Conservation (phyloP, 2,888 invertebrate genomes). For the Theretra japonica region DNA sequence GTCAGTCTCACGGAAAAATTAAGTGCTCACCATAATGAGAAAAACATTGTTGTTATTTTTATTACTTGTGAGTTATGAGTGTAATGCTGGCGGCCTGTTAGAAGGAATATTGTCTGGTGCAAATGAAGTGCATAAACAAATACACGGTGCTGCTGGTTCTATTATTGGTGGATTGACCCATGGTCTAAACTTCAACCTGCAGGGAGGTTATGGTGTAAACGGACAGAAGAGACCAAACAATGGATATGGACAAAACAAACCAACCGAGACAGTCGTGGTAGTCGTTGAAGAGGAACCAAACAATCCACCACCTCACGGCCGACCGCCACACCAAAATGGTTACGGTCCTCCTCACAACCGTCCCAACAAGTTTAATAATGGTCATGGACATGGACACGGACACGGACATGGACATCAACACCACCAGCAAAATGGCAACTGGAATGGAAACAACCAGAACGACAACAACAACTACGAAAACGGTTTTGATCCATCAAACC, state of each 20-base stretch:
- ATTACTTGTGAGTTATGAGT: constrained; percentile 44
- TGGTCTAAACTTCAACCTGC: constrained; percentile 51
- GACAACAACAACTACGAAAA: constrained; percentile 31
- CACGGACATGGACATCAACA: constrained; percentile 35
- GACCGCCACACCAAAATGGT: constrained; percentile 37
- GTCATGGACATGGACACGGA: constrained; percentile 31
- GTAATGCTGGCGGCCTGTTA: constrained; percentile 44
- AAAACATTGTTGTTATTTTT: constrained; percentile 43
- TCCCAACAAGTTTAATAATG: constrained; percentile 34
- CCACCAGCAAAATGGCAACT: constrained; percentile 28
- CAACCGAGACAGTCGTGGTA: constrained; percentile 49
- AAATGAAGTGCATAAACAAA: constrained; percentile 49
- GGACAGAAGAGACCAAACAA: constrained; percentile 36
- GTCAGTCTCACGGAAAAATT: constrained; percentile 31
- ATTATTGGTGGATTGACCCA: constrained; percentile 57
- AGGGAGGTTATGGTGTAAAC: constrained; percentile 45
- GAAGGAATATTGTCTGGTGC: constrained; percentile 52
- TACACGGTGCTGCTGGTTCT: constrained; percentile 57
- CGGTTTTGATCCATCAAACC: constrained; percentile 23
- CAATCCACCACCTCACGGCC: constrained; percentile 33
- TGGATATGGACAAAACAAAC: constrained; percentile 41
- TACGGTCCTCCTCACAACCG: constrained; percentile 41
- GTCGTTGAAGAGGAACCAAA: constrained; percentile 51
- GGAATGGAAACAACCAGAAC: constrained; percentile 31
- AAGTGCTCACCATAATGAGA: constrained; percentile 36